Conservation (phyloP, 2,797 vertebrate genomes). For the Furcifer pardalis region DNA sequence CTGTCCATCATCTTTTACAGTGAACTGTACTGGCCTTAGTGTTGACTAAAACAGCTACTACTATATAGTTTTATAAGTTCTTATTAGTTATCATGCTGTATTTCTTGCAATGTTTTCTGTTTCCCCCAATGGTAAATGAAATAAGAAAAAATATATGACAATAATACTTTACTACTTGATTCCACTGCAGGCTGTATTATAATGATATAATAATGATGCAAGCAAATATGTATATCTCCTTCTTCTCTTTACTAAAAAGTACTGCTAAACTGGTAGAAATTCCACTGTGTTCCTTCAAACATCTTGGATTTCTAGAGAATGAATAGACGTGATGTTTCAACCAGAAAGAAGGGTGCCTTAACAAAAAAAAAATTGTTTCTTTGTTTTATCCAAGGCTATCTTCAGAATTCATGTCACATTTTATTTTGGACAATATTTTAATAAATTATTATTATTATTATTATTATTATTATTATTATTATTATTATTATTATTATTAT, state of each 20-base stretch:
- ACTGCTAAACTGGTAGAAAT: neutral
- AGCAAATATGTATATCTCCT: neutral
- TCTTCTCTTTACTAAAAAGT: neutral
- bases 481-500: no score
- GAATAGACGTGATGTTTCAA: neutral
- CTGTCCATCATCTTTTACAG: neutral
- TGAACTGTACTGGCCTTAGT: neutral
- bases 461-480: no score
- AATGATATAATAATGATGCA: neutral
- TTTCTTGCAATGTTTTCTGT: neutral
- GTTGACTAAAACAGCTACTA: neutral
- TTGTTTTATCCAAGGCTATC: neutral
- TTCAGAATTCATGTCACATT: neutral
- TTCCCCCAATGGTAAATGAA: neutral
- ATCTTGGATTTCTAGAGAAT: neutral
- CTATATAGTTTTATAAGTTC: neutral
- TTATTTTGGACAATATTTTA: neutral
- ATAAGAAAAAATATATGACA: neutral
- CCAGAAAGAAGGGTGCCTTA: neutral
- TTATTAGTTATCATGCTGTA: neutral
- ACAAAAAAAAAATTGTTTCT: neutral
- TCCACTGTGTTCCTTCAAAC: neutral
- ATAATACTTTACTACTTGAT: neutral
- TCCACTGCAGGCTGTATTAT: neutral
- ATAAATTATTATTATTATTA: no score